Evolutionary conservation across 2,797 vertebrate species (phyloP).

Genomic region (Knipowitschia caucasica): DNA sequence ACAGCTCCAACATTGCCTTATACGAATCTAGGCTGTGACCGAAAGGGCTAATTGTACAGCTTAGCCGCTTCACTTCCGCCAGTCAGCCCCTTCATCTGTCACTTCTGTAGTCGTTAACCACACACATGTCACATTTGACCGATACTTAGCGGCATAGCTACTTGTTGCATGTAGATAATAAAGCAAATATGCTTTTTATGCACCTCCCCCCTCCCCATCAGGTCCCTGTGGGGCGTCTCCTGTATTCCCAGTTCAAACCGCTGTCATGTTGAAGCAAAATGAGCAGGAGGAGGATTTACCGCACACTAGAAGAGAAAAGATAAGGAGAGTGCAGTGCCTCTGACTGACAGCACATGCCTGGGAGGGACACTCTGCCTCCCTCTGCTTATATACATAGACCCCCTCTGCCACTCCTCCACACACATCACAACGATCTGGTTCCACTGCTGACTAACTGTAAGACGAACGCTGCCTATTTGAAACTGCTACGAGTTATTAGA

Average conservation of each 20-base stretch:
- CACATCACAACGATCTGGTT: constrained; percentile 43
- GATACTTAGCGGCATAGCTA: constrained; percentile 23
- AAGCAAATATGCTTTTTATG: constrained; percentile 69
- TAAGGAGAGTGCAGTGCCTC: constrained; percentile 69
- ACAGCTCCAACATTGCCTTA: no score
- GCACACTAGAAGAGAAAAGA: constrained; percentile 70
- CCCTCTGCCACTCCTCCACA: constrained; percentile 43
- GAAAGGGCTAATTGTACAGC: no score
- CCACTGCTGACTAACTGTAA: constrained; percentile 20
- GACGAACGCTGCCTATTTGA: constrained; percentile 16
- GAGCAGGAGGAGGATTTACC: constrained; percentile 75
- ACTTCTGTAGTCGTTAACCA: no score
- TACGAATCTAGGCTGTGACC: no score
- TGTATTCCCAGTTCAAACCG: constrained; percentile 76
- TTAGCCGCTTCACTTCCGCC: no score
- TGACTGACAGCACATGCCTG: constrained; percentile 64
- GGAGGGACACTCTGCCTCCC: constrained; percentile 60
- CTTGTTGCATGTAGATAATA: constrained; percentile 61
- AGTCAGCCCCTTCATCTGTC: no score
- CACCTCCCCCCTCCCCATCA: constrained; percentile 39
- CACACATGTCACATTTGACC: constrained; percentile 15
- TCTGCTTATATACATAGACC: constrained; percentile 46
- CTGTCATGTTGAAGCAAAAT: constrained; percentile 77
- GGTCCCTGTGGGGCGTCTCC: constrained; percentile 46
- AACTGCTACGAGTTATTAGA: constrained; percentile 17